These are phyloP conservation scores for Eidolon dupreanum DNA, from an alignment of 2,797 vertebrate genomes.

Conservation along the genomic window DNA sequence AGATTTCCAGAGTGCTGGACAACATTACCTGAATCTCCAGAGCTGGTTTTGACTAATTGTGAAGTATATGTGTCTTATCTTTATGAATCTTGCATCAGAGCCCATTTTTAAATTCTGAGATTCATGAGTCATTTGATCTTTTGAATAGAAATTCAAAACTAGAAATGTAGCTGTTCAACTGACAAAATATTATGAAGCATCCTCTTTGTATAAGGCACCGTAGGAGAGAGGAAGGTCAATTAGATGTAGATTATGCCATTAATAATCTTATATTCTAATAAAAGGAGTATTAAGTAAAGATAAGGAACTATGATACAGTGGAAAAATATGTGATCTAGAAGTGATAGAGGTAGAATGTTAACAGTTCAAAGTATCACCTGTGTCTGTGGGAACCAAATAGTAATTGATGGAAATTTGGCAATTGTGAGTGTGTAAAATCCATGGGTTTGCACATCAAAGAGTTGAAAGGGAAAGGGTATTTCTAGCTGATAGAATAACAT, in stretches of 20 bases:
- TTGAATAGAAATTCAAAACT: conserved; percentile 39
- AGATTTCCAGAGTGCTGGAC: conserved; percentile 87
- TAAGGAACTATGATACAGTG: background rate
- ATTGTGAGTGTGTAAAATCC: background rate
- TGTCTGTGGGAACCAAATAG: background rate
- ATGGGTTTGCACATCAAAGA: background rate
- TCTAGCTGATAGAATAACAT: background rate
- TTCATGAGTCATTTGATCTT: conserved; percentile 63
- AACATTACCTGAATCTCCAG: conserved; percentile 89
- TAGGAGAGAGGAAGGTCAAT: background rate
- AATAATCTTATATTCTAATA: background rate
- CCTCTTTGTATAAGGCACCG: rapidly evolving
- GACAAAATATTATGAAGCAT: background rate
- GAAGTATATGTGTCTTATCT: conserved; percentile 73
- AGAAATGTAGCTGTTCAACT: background rate
- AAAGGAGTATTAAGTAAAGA: background rate
- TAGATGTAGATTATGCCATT: background rate
- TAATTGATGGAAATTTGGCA: background rate
- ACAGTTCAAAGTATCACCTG: background rate
- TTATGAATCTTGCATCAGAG: conserved; percentile 85
- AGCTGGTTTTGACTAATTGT: conserved; percentile 91
- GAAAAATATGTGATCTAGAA: background rate
- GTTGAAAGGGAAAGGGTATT: background rate
- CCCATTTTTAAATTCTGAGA: conserved; percentile 89
- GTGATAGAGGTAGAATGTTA: background rate